Evolutionary conservation across 2,888 invertebrate genomes (phyloP), one percentile per base, ranked within the genome.

Genomic region (Phymatocera aterrima): DNA sequence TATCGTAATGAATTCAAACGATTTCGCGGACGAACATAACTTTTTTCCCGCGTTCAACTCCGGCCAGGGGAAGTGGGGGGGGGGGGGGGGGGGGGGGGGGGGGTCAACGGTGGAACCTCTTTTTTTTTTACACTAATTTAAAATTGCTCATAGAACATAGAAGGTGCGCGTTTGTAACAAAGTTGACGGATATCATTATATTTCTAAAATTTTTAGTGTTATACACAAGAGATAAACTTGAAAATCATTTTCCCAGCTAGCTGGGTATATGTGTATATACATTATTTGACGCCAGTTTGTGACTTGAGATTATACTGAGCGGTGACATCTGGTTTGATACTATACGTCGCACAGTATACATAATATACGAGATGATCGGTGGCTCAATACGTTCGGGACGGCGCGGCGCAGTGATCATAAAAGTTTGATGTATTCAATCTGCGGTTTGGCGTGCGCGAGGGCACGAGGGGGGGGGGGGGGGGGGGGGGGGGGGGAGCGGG

Each of bases 401-500:
- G 37, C 54, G 54, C 6, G 40, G 34, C 6, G 21, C 43, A 37
- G 61, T 68, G 46, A 68, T 68, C 68, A 68, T 68, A 68, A 68
- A 68, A 68, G 68, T 68, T 68, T 68, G 68, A 68, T 68, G 68
- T 68, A 68, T 46, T 46, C 43, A 46, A 43, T 68, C 68, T 68
- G 40, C 31, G 8, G 68, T 68, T 12, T 2, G n/a, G n/a, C n/a
- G n/a, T n/a, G n/a, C n/a, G n/a, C n/a, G n/a, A n/a, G n/a, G n/a
- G n/a, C n/a, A n/a, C n/a, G n/a, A n/a, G n/a, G 10, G 34, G 18
- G 64, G 37, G 64, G 10, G 18, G 34, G 10, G 34, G 18, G 64
- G 37, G 64, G 10, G 18, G 34, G 10, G 34, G 18, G 64, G 37
- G n/a, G 10, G 34, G 18, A 37, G 37, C 37, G 10, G 18, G 34